Conservation (phyloP, 2,888 invertebrate species). For the Apodemia zela region DNA sequence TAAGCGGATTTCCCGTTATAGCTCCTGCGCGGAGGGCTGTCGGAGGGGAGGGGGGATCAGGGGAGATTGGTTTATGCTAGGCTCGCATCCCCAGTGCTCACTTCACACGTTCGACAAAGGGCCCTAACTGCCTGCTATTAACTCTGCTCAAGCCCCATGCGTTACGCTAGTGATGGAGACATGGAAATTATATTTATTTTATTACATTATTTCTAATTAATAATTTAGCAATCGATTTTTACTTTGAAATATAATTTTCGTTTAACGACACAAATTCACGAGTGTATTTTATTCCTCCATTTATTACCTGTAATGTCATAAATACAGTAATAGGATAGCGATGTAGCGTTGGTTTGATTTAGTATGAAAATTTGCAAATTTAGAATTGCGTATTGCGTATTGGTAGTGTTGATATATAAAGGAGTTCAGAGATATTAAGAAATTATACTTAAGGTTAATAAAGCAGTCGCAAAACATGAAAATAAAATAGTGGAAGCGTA, state of each 20-base stretch:
- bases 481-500: no score
- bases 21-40: slow-evolving; percentile 16
- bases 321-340: no score
- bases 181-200: not conserved
- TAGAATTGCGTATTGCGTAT: no score
- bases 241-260: not conserved
- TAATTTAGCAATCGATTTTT: not conserved
- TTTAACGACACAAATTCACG: no score
- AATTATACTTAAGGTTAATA: no score
- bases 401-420: no score
- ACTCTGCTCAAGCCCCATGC: slow-evolving; percentile 58
- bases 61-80: slow-evolving; percentile 34
- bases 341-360: no score
- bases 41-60: slow-evolving; percentile 17
- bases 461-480: no score
- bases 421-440: no score
- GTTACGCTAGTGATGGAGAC: slow-evolving; percentile 51
- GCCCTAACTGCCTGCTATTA: slow-evolving; percentile 79
- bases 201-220: not conserved
- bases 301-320: no score
- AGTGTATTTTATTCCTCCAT: no score
- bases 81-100: slow-evolving; percentile 61
- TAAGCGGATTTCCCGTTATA: slow-evolving; percentile 19
- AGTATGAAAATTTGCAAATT: no score
- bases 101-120: slow-evolving; percentile 77